Evolutionary conservation across 2,888 invertebrate species (phyloP), one percentile per base, ranked within the genome.

Genomic region (Cosmorhoe ocellata): DNA sequence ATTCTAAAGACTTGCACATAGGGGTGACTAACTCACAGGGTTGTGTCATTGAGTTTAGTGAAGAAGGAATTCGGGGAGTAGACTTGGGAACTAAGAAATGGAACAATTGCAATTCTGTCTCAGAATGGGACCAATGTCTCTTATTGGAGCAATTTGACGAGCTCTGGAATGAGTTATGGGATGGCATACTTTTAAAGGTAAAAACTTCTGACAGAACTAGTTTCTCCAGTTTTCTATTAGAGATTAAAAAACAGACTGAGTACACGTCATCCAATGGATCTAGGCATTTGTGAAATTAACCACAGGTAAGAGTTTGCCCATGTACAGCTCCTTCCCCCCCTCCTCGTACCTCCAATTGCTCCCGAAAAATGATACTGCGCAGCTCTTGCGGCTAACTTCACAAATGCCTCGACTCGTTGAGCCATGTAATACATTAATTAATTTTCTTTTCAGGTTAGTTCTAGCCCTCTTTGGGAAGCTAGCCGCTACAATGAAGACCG

Each of bases 1-100:
- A 95, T 78, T 93, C 94, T 37, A 94, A 94, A 78, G 96, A 97
- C 87, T 92, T 98, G 59, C 98, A 98, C 83, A 97, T 98, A 79
- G 98, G 97, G 48, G 93, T 98, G 58, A 97, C 97, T 45, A 94
- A 96, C 71, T 96, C 97, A 6, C 90, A 90, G 53, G 95, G 96
- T 28, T 91, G 91, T 68, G 94, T 97, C 41, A 94, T 95, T 53
- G 97, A 98, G 86, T 98, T 95, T 78, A 97, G 97, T 87, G 93
- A 92, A 66, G 91, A 93, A 67, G 98, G 98, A 27, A 90, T 97
- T 45, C 81, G 90, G 58, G 82, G 88, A 52, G 77, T 84, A 45
- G 80, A 91, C 85, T 67, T 91, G 81, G 40, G 92, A 86, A 89
- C 91, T 32, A 93, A 94, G 70, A 93, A 93, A 66, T 96, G 96